A percentile compares a stretch with the other conserved stretches of the same genome.
phyloP scores from a whole-genome alignment of 2,113 vertebrate genomes.

The Paraplagusia blochii region DNA sequence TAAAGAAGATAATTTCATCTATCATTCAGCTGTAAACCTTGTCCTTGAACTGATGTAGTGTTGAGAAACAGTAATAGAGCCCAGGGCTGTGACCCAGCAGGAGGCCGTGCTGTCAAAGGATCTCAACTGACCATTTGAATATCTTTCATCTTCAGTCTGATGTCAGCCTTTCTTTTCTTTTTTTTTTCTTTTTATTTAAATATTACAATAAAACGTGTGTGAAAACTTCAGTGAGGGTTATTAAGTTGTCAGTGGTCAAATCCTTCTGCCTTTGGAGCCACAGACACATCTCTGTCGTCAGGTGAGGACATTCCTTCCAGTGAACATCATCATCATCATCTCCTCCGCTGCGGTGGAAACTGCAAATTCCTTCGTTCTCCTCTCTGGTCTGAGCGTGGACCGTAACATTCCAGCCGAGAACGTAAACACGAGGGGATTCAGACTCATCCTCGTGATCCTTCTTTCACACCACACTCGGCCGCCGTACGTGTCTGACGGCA shows the following conservation, averaged over 20 bases:
- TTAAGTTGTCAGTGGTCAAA: not conserved
- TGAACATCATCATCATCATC: constrained; percentile 29
- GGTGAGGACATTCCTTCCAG: constrained; percentile 48
- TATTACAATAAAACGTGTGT: too few species aligned
- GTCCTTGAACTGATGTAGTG: too few species aligned
- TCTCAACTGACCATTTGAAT: too few species aligned
- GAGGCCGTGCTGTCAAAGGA: too few species aligned
- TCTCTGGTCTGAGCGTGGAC: not conserved
- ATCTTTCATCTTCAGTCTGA: too few species aligned
- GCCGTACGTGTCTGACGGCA: constrained; percentile 24
- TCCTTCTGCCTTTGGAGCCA: not conserved
- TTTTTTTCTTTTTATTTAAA: too few species aligned
- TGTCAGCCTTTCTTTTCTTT: too few species aligned
- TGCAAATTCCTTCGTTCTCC: constrained; percentile 14
- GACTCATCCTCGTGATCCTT: constrained; percentile 4
- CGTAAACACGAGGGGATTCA: not conserved
- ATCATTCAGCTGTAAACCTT: too few species aligned
- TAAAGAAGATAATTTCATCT: too few species aligned
- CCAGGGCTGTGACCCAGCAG: too few species aligned
- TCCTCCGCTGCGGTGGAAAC: constrained; percentile 31
- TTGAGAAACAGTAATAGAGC: too few species aligned
- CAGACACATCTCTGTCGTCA: constrained; percentile 34
- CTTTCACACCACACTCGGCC: not conserved
- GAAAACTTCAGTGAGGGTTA: too few species aligned
- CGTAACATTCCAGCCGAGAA: not conserved